These are phyloP conservation scores for Anthrax anthrax DNA, from an alignment of 2,888 invertebrate genomes.

Conservation along the genomic window DNA sequence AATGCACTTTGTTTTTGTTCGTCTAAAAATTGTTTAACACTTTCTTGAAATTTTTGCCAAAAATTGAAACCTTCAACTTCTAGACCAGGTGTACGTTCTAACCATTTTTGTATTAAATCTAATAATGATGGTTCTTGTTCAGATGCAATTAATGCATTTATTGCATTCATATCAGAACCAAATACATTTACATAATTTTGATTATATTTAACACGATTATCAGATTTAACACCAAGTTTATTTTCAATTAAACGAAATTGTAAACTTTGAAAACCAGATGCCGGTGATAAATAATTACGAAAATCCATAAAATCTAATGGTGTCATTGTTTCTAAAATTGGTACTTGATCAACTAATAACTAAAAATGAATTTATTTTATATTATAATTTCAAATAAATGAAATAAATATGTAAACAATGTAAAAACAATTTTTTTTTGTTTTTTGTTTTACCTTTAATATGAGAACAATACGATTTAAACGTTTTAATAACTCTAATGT, in stretches of 20 bases:
- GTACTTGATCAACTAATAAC: slow-evolving; percentile 92
- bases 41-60: slow-evolving; percentile 77
- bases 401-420: background rate
- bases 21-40: slow-evolving; percentile 55
- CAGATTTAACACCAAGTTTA: slow-evolving; percentile 68
- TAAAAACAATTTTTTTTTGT: too few relatives aligned
- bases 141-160: slow-evolving; percentile 46
- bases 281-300: slow-evolving; percentile 79
- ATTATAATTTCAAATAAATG: background rate
- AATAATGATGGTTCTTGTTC: slow-evolving; percentile 75
- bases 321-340: slow-evolving; percentile 97
- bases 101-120: slow-evolving; percentile 78
- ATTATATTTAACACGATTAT: slow-evolving; percentile 84
- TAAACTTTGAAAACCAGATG: slow-evolving; percentile 95
- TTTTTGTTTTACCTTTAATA: slow-evolving; percentile 77
- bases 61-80: slow-evolving; percentile 77
- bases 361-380: slow-evolving; percentile 27
- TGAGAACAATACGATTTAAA: slow-evolving; percentile 80
- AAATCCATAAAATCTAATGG: slow-evolving; percentile 98
- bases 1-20: slow-evolving; percentile 50
- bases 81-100: slow-evolving; percentile 87
- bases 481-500: slow-evolving; percentile 86
- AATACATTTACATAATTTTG: slow-evolving; percentile 82
- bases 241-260: slow-evolving; percentile 95
- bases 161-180: slow-evolving; percentile 52